phyloP scores from a whole-genome alignment of 2,888 invertebrate genomes.

The Dromius quadrimaculatus region DNA sequence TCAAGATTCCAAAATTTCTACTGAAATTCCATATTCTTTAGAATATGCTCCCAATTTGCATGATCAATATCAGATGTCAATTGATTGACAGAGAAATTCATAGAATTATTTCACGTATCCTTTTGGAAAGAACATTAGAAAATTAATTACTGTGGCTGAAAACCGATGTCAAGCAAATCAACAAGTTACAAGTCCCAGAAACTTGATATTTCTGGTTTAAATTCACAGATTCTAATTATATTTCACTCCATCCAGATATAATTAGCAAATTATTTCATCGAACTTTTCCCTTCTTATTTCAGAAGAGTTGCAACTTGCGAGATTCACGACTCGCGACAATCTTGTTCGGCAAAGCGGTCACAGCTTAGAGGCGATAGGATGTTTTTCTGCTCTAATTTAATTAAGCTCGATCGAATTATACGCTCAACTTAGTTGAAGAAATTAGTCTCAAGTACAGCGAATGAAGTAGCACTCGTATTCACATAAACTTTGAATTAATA shows the following conservation, averaged over 20 bases:
- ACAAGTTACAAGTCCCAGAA: too few relatives aligned
- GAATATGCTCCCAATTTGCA: too few relatives aligned
- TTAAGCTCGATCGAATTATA: constrained; percentile 43
- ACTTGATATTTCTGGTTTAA: too few relatives aligned
- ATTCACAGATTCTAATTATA: constrained; percentile 11
- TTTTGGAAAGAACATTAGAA: too few relatives aligned
- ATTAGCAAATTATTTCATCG: constrained; percentile 31
- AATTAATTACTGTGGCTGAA: too few relatives aligned
- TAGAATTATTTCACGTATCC: too few relatives aligned
- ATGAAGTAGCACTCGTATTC: constrained; percentile 40
- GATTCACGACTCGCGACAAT: constrained; percentile 41
- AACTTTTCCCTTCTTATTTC: neutral
- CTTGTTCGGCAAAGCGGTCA: neutral
- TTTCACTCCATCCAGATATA: constrained; percentile 3
- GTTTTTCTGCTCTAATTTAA: constrained; percentile 49
- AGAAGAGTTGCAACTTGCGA: neutral
- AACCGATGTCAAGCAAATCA: too few relatives aligned
- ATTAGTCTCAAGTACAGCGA: constrained; percentile 43
- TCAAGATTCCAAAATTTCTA: too few relatives aligned
- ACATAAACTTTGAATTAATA: constrained; percentile 29
- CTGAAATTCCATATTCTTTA: too few relatives aligned
- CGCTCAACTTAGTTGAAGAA: constrained; percentile 50
- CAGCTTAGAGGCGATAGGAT: constrained; percentile 8
- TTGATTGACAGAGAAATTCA: too few relatives aligned
- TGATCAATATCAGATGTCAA: too few relatives aligned